Evolutionary conservation across 2,888 invertebrate species (phyloP), one percentile per base, ranked within the genome.

Genomic region (Ecdyonurus torrentis): DNA sequence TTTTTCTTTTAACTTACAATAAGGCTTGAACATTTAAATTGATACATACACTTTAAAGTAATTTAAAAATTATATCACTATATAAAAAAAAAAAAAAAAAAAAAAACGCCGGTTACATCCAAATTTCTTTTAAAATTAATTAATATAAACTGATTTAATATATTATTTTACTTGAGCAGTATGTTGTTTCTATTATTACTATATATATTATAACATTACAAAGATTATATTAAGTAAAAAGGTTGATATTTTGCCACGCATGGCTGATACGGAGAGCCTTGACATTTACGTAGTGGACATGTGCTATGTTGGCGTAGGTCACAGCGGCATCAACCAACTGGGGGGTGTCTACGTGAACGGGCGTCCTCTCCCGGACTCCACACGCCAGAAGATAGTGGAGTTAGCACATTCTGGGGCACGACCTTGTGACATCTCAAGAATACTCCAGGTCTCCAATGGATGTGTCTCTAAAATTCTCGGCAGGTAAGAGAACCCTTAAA

Each of bases 281-380:
- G 37, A 5, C 37, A 37, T 37, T 37, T 5, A 37, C 15, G 37
- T 15, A 37, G 37, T 5, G 37, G 37, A 37, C 37, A 15, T 37
- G 37, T 37, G 37, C 7, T 15, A 37, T 37, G 10, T 55, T 55
- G n/a, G 5, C 55, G 55, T 20, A 55, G 89, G 97, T 79, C 98
- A 99, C 81, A 96, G 96, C 76, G 98, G 97, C 66, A 91, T 98
- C 74, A 98, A 99, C 80, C 98, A 98, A 79, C 84, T 98, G 68
- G 98, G 98, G 61, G 98, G 98, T 64, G 95, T 96, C 66, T 98
- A 94, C 79, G 97, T 98, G 67, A 95, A 95, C 78, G 94, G 98
- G 61, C 81, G 97, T 67, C 96, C 96, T 53, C 80, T 97, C 71
- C 95, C 95, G 2, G 95, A 97, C 78, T 90, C 91, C 64, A 97